Conservation (phyloP, 2,888 invertebrate species). For the Spilarctia lutea region DNA sequence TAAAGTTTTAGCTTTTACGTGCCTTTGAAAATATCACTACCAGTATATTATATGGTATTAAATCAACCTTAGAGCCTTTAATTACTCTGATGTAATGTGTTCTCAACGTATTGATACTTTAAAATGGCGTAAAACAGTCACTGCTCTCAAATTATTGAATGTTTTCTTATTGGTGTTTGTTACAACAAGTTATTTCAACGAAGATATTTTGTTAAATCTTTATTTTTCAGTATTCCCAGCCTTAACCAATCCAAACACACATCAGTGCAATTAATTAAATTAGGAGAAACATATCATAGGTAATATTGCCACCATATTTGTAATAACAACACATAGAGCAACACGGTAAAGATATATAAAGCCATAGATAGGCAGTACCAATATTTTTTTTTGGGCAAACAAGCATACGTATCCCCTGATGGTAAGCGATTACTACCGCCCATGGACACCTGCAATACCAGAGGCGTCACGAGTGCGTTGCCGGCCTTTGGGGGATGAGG, state of each 20-base stretch:
- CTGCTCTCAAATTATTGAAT: not conserved
- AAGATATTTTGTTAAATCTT: constrained; percentile 10
- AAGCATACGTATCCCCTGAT: no score
- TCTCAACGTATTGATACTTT: not conserved
- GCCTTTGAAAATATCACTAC: not conserved
- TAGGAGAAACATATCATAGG: constrained; percentile 83
- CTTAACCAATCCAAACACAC: constrained; percentile 66
- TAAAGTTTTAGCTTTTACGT: not conserved
- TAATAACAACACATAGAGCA: not conserved
- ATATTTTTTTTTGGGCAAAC: no score
- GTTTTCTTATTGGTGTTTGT: not conserved
- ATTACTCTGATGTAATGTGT: not conserved
- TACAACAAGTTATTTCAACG: not conserved
- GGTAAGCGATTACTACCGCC: no score
- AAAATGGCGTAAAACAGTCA: not conserved
- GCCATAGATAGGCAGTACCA: no score
- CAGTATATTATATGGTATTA: not conserved
- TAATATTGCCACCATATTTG: constrained; percentile 37
- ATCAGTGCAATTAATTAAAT: constrained; percentile 78
- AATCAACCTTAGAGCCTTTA: not conserved
- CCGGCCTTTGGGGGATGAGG: no score
- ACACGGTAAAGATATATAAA: no score
- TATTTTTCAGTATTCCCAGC: constrained; percentile 57
- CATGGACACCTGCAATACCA: no score
- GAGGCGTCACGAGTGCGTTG: no score